phyloP scores from a whole-genome alignment of 2,113 vertebrate genomes.

The Octodon degus region DNA sequence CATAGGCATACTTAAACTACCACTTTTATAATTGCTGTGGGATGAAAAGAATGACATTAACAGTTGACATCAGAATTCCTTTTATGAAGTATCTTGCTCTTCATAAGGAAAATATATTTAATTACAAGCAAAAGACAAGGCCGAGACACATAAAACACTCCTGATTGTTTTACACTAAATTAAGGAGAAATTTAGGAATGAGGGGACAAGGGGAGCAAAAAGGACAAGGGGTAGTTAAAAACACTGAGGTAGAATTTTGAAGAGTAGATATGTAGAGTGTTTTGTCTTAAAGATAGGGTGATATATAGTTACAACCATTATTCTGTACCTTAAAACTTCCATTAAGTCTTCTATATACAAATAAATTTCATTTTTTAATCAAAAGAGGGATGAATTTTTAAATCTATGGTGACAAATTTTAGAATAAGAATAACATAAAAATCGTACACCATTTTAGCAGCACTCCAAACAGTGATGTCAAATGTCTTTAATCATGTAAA shows the following conservation, averaged over 20 bases:
- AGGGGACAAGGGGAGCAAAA: background rate
- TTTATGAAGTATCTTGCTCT: background rate
- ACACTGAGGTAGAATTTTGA: background rate
- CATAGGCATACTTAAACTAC: background rate
- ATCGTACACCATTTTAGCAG: background rate
- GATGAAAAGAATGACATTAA: background rate
- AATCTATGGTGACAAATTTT: background rate
- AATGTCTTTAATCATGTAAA: background rate
- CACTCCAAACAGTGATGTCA: background rate
- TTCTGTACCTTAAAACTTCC: background rate
- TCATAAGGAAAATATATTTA: background rate
- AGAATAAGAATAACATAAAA: background rate
- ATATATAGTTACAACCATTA: background rate
- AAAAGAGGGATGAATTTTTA: background rate
- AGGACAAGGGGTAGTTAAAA: background rate
- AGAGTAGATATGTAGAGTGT: background rate
- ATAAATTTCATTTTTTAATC: background rate
- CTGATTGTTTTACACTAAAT: background rate
- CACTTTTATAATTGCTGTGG: slow-evolving; percentile 3
- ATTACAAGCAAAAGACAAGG: background rate
- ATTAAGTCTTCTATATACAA: background rate
- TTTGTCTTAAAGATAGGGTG: background rate
- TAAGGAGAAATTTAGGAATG: background rate
- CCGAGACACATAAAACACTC: background rate
- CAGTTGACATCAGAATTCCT: background rate